Evolutionary conservation across 2,888 invertebrate genomes (phyloP).

Genomic region (Cacoxenus indagator): DNA sequence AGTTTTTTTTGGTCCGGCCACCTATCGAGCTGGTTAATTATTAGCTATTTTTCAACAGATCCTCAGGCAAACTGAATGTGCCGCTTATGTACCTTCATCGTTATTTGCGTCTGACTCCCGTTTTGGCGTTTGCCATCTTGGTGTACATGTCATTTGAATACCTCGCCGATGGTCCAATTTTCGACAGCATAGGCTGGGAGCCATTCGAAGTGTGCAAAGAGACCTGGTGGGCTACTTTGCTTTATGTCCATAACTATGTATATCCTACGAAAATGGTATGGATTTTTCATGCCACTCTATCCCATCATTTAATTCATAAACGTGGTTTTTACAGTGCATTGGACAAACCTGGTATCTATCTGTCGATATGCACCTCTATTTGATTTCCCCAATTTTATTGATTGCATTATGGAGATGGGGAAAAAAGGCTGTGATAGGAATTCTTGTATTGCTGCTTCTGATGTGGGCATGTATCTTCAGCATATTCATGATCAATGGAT

Average conservation of each 20-base stretch:
- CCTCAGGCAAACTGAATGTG: too few relatives aligned
- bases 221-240: conserved; percentile 73
- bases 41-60: too few relatives aligned
- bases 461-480: conserved; percentile 43
- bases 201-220: too few relatives aligned
- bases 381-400: conserved; percentile 72
- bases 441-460: conserved; percentile 47
- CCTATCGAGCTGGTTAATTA: too few relatives aligned
- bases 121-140: too few relatives aligned
- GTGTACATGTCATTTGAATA: too few relatives aligned
- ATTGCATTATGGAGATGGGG: conserved; percentile 69
- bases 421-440: conserved; percentile 43
- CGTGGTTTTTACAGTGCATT: conserved; percentile 68
- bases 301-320: background rate
- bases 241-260: conserved; percentile 72
- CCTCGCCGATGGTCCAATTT: too few relatives aligned
- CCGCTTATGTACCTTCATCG: too few relatives aligned
- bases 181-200: too few relatives aligned
- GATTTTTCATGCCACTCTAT: background rate
- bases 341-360: conserved; percentile 74
- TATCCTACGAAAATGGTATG: too few relatives aligned
- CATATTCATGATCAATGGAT: conserved; percentile 38
- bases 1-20: too few relatives aligned
- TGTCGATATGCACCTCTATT: conserved; percentile 74
- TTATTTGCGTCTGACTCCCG: too few relatives aligned